Evolutionary conservation across 2,888 invertebrate species (phyloP).

Genomic region (Megalurothrips usitatus): DNA sequence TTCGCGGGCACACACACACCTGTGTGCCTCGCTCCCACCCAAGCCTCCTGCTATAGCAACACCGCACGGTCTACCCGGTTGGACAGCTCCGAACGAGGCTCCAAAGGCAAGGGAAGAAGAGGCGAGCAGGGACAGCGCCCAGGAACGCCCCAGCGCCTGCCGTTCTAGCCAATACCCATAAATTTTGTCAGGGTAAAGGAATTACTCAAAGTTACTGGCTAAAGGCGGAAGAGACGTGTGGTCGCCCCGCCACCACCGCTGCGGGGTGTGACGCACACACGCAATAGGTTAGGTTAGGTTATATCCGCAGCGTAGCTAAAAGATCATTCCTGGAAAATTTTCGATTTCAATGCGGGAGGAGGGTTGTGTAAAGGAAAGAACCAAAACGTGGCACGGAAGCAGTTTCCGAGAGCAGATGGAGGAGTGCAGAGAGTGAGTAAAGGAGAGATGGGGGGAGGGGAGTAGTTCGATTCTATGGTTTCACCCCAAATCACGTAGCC

Average conservation of each 20-base stretch:
- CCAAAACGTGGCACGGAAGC: slow-evolving; percentile 13
- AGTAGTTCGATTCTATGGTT: neutral
- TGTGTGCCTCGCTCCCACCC: neutral
- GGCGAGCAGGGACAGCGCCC: neutral
- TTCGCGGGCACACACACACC: too few species aligned
- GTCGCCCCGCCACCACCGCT: too few species aligned
- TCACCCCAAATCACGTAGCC: slow-evolving; percentile 5
- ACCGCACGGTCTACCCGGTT: neutral
- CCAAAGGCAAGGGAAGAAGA: neutral
- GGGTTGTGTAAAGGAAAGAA: too few species aligned
- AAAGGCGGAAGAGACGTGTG: too few species aligned
- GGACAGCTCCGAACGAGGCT: neutral
- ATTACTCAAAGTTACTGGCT: too few species aligned
- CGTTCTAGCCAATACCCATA: slow-evolving; percentile 5
- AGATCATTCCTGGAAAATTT: too few species aligned
- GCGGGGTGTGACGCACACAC: too few species aligned
- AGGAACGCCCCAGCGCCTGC: neutral
- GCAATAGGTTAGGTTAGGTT: too few species aligned
- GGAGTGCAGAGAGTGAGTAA: neutral
- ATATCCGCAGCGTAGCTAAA: too few species aligned
- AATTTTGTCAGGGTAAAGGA: neutral
- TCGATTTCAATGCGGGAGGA: too few species aligned
- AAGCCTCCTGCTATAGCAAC: neutral
- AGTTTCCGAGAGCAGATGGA: neutral
- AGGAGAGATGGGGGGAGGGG: neutral